These are phyloP conservation scores for Alexandromys oeconomus DNA, from an alignment of 2,797 vertebrate genomes.

Conservation along the genomic window DNA sequence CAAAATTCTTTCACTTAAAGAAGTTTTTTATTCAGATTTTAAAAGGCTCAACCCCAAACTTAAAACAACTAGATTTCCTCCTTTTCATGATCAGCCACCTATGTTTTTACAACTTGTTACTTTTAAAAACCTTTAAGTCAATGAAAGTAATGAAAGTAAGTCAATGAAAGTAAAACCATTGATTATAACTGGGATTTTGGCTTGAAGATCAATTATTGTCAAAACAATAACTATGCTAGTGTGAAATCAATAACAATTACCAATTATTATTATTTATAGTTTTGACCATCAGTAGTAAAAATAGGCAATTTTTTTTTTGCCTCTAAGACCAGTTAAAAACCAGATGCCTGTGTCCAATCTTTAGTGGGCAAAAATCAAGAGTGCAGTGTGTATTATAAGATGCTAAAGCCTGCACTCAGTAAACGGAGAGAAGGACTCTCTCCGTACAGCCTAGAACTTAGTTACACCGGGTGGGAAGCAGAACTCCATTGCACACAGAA, in stretches of 20 bases:
- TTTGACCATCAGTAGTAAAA: slow-evolving; percentile 36
- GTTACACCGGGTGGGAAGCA: slow-evolving; percentile 2
- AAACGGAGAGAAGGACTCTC: neutral
- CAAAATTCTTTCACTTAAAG: slow-evolving; percentile 11
- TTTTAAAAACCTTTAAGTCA: slow-evolving; percentile 35
- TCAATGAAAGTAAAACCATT: slow-evolving; percentile 47
- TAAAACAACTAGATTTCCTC: slow-evolving; percentile 5
- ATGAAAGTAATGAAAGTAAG: slow-evolving; percentile 33
- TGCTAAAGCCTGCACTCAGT: neutral
- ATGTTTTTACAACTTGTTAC: slow-evolving; percentile 36
- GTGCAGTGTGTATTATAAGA: neutral
- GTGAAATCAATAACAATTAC: neutral
- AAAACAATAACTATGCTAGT: neutral
- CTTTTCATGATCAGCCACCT: neutral
- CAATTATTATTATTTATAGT: neutral
- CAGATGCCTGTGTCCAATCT: neutral
- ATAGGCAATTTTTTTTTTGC: too few species aligned
- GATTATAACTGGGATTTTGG: neutral
- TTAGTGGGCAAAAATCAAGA: neutral
- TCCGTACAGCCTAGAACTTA: slow-evolving; percentile 29
- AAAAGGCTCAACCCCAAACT: neutral
- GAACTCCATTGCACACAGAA: slow-evolving; percentile 1
- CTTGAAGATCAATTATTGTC: slow-evolving; percentile 44
- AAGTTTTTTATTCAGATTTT: slow-evolving; percentile 7
- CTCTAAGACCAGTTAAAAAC: slow-evolving; percentile 58